Conservation (phyloP, 2,113 vertebrate genomes). For the Lophochroa leadbeateri region DNA sequence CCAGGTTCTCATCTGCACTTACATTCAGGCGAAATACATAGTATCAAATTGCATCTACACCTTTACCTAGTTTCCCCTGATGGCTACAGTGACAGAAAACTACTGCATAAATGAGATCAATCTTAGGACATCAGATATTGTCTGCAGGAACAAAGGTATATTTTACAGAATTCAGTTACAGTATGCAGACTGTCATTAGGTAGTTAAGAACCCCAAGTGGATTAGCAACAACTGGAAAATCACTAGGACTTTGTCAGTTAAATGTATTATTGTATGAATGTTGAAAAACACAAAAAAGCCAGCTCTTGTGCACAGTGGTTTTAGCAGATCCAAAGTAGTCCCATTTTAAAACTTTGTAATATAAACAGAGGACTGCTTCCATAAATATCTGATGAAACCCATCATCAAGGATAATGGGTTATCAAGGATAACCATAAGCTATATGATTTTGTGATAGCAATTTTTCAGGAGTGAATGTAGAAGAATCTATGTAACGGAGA, state of each 20-base stretch:
- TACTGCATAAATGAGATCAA: background rate
- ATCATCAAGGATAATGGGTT: background rate
- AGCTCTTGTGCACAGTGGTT: background rate
- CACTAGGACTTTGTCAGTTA: background rate
- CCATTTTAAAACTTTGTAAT: background rate
- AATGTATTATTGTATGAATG: background rate
- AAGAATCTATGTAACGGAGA: background rate
- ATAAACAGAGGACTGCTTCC: background rate
- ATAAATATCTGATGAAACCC: background rate
- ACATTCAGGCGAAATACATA: background rate
- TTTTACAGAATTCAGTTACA: background rate
- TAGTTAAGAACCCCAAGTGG: background rate
- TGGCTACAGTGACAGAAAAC: background rate
- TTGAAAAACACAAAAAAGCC: background rate
- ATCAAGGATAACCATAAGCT: background rate
- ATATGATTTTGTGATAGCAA: background rate
- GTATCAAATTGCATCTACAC: background rate
- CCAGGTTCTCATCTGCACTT: background rate
- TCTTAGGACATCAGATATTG: background rate
- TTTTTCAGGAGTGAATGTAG: background rate
- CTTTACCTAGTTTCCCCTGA: background rate
- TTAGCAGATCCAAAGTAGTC: background rate
- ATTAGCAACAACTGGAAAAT: background rate
- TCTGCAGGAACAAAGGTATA: background rate
- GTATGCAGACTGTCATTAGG: background rate